phyloP scores from a whole-genome alignment of 2,888 invertebrate genomes.

The Mimachlamys varia region DNA sequence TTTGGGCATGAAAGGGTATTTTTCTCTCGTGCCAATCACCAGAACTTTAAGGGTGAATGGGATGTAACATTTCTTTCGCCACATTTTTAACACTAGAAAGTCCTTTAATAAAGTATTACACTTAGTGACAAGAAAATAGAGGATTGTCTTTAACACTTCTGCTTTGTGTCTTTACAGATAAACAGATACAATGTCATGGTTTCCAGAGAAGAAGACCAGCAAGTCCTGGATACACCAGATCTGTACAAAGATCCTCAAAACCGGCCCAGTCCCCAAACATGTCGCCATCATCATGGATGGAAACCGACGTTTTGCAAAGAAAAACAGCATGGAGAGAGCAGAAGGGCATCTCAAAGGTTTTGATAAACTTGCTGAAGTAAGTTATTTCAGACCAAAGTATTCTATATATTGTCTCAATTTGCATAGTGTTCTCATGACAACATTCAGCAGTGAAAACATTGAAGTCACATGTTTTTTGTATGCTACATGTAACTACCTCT shows the following conservation, averaged over 20 bases:
- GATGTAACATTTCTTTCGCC: too few relatives aligned
- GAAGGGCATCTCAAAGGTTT: constrained; percentile 89
- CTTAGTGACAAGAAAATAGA: too few relatives aligned
- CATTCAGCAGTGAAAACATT: too few relatives aligned
- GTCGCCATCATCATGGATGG: constrained; percentile 99
- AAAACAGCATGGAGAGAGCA: constrained; percentile 88
- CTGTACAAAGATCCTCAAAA: constrained; percentile 89
- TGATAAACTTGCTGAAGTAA: constrained; percentile 82
- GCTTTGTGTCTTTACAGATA: background rate
- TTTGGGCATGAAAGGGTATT: too few relatives aligned
- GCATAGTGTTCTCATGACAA: too few relatives aligned
- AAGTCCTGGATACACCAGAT: constrained; percentile 88
- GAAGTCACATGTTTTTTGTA: too few relatives aligned
- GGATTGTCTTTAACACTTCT: background rate
- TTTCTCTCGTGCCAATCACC: too few relatives aligned
- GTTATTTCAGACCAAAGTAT: background rate
- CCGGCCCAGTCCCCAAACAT: constrained; percentile 93
- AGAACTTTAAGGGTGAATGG: too few relatives aligned
- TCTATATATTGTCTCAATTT: background rate
- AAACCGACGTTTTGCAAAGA: constrained; percentile 95
- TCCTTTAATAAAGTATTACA: too few relatives aligned
- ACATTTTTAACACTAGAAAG: too few relatives aligned
- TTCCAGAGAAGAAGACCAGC: constrained; percentile 84
- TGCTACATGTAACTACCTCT: too few relatives aligned
- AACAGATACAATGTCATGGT: constrained; percentile 84